phyloP scores from a whole-genome alignment of 2,888 invertebrate species.

The Thumatha senex region DNA sequence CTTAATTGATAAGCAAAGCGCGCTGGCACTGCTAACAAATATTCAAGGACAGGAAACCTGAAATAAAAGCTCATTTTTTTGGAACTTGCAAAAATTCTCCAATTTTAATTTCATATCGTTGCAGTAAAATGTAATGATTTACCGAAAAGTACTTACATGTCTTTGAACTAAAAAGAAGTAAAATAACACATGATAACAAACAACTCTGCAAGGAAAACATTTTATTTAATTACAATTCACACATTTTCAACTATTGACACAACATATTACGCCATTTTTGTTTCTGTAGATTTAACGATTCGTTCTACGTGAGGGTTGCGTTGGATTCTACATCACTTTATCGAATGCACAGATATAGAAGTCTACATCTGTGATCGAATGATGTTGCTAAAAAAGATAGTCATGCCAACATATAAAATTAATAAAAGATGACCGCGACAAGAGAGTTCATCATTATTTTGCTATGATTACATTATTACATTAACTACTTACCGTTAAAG shows the following conservation, averaged over 20 bases:
- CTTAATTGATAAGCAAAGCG: slow-evolving; percentile 41
- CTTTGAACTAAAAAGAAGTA: slow-evolving; percentile 49
- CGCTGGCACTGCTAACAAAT: slow-evolving; percentile 27
- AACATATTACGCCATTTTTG: slow-evolving; percentile 72
- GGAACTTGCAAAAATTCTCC: slow-evolving; percentile 1
- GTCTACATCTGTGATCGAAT: no score
- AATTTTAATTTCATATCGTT: neutral
- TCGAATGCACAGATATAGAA: no score
- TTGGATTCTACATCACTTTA: no score
- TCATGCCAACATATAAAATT: no score
- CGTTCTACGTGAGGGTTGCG: slow-evolving; percentile 2
- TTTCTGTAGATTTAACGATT: slow-evolving; percentile 42
- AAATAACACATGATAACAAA: slow-evolving; percentile 56
- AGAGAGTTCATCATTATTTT: no score
- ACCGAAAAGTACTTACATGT: slow-evolving; percentile 59
- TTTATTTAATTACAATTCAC: slow-evolving; percentile 66
- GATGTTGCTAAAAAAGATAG: no score
- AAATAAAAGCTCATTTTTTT: slow-evolving; percentile 34
- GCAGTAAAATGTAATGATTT: neutral
- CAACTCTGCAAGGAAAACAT: slow-evolving; percentile 62
- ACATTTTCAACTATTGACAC: slow-evolving; percentile 69
- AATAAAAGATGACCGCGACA: no score
- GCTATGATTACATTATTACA: no score
- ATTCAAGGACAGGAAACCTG: slow-evolving; percentile 44
- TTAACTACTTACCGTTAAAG: no score